Base-by-base conservation (phyloP, 2,113 vertebrate species). In the Puffinus mauretanicus region DNA sequence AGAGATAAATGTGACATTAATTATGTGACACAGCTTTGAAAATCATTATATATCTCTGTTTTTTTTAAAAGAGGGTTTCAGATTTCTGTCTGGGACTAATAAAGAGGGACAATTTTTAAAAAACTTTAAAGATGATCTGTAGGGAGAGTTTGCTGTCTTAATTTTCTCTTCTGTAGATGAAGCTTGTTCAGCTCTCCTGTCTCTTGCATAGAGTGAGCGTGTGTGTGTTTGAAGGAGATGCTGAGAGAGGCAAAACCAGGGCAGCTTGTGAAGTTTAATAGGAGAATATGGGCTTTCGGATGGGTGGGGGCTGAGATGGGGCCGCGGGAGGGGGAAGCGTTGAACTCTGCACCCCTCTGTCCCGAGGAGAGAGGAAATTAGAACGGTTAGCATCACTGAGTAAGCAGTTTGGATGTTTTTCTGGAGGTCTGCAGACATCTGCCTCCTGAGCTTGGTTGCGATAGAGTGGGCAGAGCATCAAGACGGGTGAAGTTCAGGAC, bases 1-100 rank as follows among this genome's bases (percentile, higher is more conserved):
- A 88, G 92, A 97, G 95, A 97, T 95, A 96, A 97, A 97, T 96
- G 88, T 97, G 97, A 96, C 92, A 95, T 97, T 97, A 96, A 97
- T 97, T 97, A 97, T 72, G 83, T 95, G 94, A 96, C 94, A 96
- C 17, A 42, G 94, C 96, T 97, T 97, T 97, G 97, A 97, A 97
- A 97, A 94, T 93, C 75, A 46, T 95, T 95, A 83, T 92, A 67
- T 93, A 95, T 95, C 70, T 93, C 52, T 97, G 34, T 0, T 24
- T 91, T 95, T 95, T 96, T 94, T 88, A 10, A 60, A 69, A 42
- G 52, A 25, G 32, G 54, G 93, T 95, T 95, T 97, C 91, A 75
- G 62, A 95, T 97, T 97, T 96, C 91, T 94, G 90, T 86, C 97
- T 97, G 97, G 96, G 91, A 95, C 75, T 96, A 97, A 97, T 97